Evolutionary conservation across 2,888 invertebrate species (phyloP).

Genomic region (Fragum sueziense): DNA sequence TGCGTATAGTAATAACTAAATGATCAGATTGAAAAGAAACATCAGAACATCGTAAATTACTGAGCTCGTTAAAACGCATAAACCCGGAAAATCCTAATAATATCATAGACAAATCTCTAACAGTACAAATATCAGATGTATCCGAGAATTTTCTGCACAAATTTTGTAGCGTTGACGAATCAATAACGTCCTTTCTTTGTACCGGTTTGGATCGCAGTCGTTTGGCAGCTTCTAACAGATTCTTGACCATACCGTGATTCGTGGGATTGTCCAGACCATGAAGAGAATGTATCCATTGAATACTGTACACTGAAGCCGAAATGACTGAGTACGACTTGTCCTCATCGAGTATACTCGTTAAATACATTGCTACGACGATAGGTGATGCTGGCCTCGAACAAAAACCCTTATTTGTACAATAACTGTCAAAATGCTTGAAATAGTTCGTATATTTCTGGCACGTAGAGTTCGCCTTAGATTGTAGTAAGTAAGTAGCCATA

Average conservation of each 20-base stretch:
- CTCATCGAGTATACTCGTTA: slow-evolving; percentile 35
- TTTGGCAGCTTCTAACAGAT: slow-evolving; percentile 46
- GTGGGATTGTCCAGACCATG: slow-evolving; percentile 39
- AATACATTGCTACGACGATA: slow-evolving; percentile 38
- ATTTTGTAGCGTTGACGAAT: slow-evolving; percentile 25
- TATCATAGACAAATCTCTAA: slow-evolving; percentile 42
- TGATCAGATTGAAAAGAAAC: too few relatives aligned
- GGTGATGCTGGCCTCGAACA: slow-evolving; percentile 47
- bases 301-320: slow-evolving; percentile 21
- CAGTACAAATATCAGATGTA: slow-evolving; percentile 10
- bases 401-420: too few relatives aligned
- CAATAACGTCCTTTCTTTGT: slow-evolving; percentile 45
- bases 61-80: slow-evolving; percentile 13
- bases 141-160: slow-evolving; percentile 29
- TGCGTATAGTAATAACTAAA: too few relatives aligned
- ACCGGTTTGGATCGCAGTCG: slow-evolving; percentile 27
- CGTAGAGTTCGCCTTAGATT: too few relatives aligned
- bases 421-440: too few relatives aligned
- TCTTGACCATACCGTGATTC: slow-evolving; percentile 46
- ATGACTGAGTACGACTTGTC: slow-evolving; percentile 21
- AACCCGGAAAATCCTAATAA: slow-evolving; percentile 5
- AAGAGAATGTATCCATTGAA: slow-evolving; percentile 43
- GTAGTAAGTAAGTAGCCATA: too few relatives aligned
- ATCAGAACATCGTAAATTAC: slow-evolving; percentile 31
- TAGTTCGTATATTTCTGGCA: too few relatives aligned